Evolutionary conservation across 2,797 vertebrate genomes (phyloP).

Genomic region (Semotilus atromaculatus): DNA sequence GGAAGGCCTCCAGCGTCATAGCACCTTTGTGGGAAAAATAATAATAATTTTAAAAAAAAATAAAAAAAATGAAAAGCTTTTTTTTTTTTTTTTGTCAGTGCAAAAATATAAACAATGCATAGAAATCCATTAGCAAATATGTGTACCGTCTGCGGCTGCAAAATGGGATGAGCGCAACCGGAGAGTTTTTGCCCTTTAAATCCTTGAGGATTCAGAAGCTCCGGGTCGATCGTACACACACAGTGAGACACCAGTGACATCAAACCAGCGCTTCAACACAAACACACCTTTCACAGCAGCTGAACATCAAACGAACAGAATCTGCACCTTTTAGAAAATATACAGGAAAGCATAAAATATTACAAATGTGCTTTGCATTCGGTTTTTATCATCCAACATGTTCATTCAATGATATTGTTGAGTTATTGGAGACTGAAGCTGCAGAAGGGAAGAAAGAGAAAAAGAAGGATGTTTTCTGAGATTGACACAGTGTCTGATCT

Average conservation of each 20-base stretch:
- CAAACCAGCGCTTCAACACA: slow-evolving; percentile 21
- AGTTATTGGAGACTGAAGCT: neutral
- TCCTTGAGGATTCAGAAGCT: slow-evolving; percentile 26
- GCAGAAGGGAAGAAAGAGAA: neutral
- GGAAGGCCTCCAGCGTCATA: slow-evolving; percentile 83
- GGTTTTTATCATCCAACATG: neutral
- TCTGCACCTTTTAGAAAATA: neutral
- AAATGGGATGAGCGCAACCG: neutral
- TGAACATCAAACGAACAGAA: neutral
- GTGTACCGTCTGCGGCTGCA: neutral
- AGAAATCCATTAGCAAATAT: slow-evolving; percentile 75
- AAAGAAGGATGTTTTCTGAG: neutral
- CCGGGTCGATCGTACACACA: neutral
- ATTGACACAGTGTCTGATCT: neutral
- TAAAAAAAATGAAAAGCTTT: slow-evolving; percentile 62
- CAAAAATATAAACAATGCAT: slow-evolving; percentile 82
- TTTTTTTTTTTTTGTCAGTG: slow-evolving; percentile 73
- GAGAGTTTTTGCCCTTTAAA: slow-evolving; percentile 39
- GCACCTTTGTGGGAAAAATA: slow-evolving; percentile 81
- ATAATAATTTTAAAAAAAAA: slow-evolving; percentile 74
- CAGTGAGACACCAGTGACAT: neutral
- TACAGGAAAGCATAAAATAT: slow-evolving; percentile 38
- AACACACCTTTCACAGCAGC: slow-evolving; percentile 15
- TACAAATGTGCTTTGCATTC: slow-evolving; percentile 52
- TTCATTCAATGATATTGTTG: neutral